These are phyloP conservation scores for Nemapogon koenigi DNA, from an alignment of 2,888 invertebrate genomes.

Conservation along the genomic window DNA sequence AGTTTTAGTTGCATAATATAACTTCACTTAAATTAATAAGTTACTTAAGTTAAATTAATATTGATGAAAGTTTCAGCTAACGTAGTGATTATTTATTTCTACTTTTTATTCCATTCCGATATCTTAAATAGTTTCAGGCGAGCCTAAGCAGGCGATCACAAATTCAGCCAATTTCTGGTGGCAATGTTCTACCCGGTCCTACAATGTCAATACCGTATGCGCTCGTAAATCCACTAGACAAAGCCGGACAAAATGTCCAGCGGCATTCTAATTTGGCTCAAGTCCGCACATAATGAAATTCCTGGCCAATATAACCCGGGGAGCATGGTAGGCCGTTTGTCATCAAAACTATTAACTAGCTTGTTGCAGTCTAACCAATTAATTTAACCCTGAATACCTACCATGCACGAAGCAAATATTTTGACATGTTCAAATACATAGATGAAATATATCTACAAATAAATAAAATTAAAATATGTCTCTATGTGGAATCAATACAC, in stretches of 20 bases:
- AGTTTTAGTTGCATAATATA: too few relatives aligned
- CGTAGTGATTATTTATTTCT: neutral
- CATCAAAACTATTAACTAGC: neutral
- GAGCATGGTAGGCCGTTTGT: neutral
- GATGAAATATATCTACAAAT: too few relatives aligned
- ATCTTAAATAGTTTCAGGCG: neutral
- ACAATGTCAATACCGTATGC: neutral
- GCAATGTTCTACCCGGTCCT: neutral
- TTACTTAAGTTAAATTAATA: too few relatives aligned
- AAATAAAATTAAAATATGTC: too few relatives aligned
- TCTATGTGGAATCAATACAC: neutral
- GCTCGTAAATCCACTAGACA: neutral
- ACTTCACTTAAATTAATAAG: too few relatives aligned
- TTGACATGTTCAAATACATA: too few relatives aligned
- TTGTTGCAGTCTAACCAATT: neutral
- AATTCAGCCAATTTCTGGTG: neutral
- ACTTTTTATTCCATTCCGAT: neutral
- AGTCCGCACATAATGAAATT: conserved; percentile 1
- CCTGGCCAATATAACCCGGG: neutral
- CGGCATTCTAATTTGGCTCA: conserved; percentile 1
- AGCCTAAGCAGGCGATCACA: neutral
- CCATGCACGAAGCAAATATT: too few relatives aligned
- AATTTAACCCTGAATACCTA: neutral
- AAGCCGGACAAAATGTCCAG: neutral
- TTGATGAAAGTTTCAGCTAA: too few relatives aligned